Evolutionary conservation across 2,797 vertebrate species (phyloP).

Genomic region (Anabacerthia variegaticeps): DNA sequence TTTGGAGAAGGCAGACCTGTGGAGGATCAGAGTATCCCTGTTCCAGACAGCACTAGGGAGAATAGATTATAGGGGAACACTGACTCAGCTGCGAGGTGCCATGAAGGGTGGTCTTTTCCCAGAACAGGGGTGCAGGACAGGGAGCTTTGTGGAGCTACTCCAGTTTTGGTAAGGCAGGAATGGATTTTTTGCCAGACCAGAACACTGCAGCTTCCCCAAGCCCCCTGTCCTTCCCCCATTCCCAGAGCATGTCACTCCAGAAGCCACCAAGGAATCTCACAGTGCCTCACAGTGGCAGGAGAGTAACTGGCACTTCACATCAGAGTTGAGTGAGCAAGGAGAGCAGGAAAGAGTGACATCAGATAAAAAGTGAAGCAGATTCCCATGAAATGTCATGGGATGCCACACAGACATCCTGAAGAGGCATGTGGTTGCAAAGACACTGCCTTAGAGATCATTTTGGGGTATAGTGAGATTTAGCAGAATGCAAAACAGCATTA

Average conservation of each 20-base stretch:
- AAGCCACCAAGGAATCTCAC: slow-evolving; percentile 1
- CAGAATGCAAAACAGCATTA: not conserved
- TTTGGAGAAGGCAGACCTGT: not conserved
- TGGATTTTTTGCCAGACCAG: not conserved
- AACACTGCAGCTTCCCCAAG: not conserved
- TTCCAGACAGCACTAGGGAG: not conserved
- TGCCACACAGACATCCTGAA: not conserved
- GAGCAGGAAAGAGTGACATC: not conserved
- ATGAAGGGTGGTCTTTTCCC: not conserved
- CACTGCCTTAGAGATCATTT: not conserved
- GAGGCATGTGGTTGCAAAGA: rapidly evolving
- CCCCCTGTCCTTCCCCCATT: not conserved
- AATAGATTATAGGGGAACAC: not conserved
- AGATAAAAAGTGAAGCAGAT: not conserved
- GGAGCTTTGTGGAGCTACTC: not conserved
- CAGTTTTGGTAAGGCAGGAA: not conserved
- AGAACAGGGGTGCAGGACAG: not conserved
- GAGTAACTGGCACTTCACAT: not conserved
- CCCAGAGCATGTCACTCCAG: not conserved
- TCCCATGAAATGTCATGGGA: not conserved
- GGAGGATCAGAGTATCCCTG: not conserved
- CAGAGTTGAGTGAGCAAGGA: not conserved
- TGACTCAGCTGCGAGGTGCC: not conserved
- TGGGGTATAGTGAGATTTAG: not conserved
- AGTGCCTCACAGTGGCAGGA: slow-evolving; percentile 47